Evolutionary conservation across 2,888 invertebrate species (phyloP), one percentile per base, ranked within the genome.

Genomic region (Eupithecia pulchellata): DNA sequence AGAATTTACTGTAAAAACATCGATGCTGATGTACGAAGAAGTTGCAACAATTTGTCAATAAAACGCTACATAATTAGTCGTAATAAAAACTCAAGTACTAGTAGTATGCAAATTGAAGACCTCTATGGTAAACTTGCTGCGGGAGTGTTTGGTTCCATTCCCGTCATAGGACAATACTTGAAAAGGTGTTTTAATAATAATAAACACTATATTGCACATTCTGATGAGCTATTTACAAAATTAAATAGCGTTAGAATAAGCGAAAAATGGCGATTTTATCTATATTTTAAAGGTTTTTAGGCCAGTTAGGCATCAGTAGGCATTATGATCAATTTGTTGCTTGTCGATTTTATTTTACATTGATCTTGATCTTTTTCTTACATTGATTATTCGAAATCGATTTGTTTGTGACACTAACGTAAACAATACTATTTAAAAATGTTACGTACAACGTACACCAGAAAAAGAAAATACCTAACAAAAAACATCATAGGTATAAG

Each of bases 21-120:
- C 32, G 36, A 68, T 69, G 55, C 55, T 64, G 25, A 42, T 61
- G 52, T 60, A 64, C 34, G 42, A 63, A 73, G 64, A 72, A 73
- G 67, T 42, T n/a, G 14, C 42, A 68, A 70, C 75, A 67, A 75
- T 75, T 64, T 64, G 71, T 75, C 73, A 75, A 75, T 69, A 73
- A 71, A 68, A 75, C 75, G 69, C 75, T 42, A 69, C 66, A 75
- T 71, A 71, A 65, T 68, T 30, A 25, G n/a, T 55, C 34, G 27
- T 52, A 67, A 66, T 27, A 55, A 27, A 29, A 47, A 55, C 1
- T 55, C 3, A 29, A 29, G 57, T 17, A 6, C 29, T 27, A 2
- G 66, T 69, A 63, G 63, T 32, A 66, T 57, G 60, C 32, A 60
- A 60, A 60, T 60, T 60, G n/a, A 60, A 3, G 60, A 60, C 57